Base-by-base conservation (phyloP, 2,888 invertebrate genomes). In the Atherix ibis region DNA sequence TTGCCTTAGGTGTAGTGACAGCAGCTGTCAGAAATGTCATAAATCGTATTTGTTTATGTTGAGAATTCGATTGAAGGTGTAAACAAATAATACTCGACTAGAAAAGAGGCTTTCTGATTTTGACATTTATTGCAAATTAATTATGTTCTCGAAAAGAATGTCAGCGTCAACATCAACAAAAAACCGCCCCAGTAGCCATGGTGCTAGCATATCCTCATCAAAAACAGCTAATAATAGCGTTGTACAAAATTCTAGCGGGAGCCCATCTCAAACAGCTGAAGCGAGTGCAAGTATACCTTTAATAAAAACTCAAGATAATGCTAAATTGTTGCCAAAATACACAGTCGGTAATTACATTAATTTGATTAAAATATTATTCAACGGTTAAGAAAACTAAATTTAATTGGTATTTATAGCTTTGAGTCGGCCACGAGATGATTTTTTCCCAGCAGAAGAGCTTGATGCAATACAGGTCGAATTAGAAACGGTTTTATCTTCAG, bases 401-500 rank as follows among this genome's bases (percentile, higher is more conserved):
- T n/a, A n/a, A n/a, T n/a, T n/a, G n/a, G n/a, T n/a, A 4, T 15
- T 47, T 48, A 30, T 39, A 50, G 71, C 79, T 16, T 59, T 82
- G 31, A 68, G 70, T 9, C 68, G 81, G 35, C 68, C 72, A 19
- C 66, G 71, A 3, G 80, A 81, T 38, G 85, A 85, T 49, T 73
- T 74, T 4, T 72, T 91, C 39, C 78, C 76, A 13, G 79, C 88
- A 66, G 91, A 92, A 47, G 91, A 94, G 52, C 63, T 92, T 31
- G 89, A 92, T 54, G 70, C 73, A 2, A 63, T 94, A 8, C 92
- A 94, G 55, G 62, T 79, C 32, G 92, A 94, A 54, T 60, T 92
- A 32, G 92, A 94, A 59, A 76, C 78, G 15, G 63, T 92, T 32
- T 66, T 92, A 16, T 82, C 85, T 0, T 79, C 79, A 32, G 81